These are phyloP conservation scores for Ceyx margarethae DNA, from an alignment of 2,113 vertebrate genomes.

Conservation along the genomic window DNA sequence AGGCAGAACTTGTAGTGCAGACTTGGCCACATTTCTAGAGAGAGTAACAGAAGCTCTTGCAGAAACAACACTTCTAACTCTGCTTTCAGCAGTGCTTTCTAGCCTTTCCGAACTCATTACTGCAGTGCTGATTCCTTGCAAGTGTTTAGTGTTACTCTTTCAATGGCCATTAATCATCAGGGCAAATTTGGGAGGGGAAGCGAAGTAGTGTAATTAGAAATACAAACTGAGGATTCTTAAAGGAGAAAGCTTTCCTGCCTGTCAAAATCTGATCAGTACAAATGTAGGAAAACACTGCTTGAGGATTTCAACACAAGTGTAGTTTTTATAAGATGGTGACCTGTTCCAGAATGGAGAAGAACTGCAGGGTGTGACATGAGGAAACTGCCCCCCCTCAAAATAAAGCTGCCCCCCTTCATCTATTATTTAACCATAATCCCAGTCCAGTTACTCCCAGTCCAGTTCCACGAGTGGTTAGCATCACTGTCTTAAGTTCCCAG, in stretches of 20 bases:
- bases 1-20: neutral
- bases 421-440: neutral
- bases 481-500: neutral
- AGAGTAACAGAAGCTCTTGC: neutral
- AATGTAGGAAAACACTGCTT: neutral
- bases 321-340: neutral
- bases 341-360: neutral
- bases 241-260: neutral
- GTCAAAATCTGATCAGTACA: constrained; percentile 6
- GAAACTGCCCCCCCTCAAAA: rapidly evolving
- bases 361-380: neutral
- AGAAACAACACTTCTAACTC: neutral
- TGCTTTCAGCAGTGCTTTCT: neutral
- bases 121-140: neutral
- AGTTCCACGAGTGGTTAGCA: neutral
- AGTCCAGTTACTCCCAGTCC: neutral
- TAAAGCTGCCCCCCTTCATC: neutral
- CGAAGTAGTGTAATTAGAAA: neutral
- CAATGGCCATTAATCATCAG: neutral
- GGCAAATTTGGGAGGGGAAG: neutral
- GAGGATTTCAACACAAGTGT: neutral
- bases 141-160: constrained; percentile 3
- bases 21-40: neutral
- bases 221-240: neutral
- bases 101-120: neutral